Conservation (phyloP, 2,888 invertebrate genomes). For the Elmis aenea region DNA sequence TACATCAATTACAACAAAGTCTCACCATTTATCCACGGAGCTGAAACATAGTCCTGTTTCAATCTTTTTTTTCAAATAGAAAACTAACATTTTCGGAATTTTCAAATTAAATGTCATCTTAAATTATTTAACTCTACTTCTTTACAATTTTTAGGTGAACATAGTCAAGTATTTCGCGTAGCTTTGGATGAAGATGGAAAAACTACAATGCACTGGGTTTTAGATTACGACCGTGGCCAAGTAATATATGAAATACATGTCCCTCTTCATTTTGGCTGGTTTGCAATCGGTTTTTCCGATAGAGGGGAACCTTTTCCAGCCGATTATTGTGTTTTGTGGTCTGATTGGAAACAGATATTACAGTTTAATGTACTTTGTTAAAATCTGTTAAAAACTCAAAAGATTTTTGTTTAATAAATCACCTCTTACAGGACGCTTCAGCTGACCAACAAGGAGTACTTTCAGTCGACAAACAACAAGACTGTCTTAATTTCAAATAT, state of each 20-base stretch:
- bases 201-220: conserved; percentile 47
- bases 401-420: no score
- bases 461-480: conserved; percentile 64
- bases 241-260: conserved; percentile 52
- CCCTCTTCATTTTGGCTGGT: conserved; percentile 59
- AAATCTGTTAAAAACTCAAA: neutral
- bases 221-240: conserved; percentile 44
- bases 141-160: no score
- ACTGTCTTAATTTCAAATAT: conserved; percentile 60
- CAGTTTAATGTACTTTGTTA: conserved; percentile 51
- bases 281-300: conserved; percentile 83
- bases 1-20: no score
- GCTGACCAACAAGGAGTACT: conserved; percentile 63
- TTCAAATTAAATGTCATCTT: no score
- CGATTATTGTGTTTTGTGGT: conserved; percentile 79
- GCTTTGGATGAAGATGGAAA: conserved; percentile 43
- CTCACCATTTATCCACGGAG: no score
- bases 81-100: no score
- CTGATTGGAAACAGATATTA: conserved; percentile 58
- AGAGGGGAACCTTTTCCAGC: conserved; percentile 68
- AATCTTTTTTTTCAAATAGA: no score
- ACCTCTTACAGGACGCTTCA: conserved; percentile 79
- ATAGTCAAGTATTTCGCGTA: conserved; percentile 34
- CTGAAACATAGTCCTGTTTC: no score
- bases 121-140: no score